phyloP scores from a whole-genome alignment of 2,113 vertebrate genomes.

The Brienomyrus longianalis region DNA sequence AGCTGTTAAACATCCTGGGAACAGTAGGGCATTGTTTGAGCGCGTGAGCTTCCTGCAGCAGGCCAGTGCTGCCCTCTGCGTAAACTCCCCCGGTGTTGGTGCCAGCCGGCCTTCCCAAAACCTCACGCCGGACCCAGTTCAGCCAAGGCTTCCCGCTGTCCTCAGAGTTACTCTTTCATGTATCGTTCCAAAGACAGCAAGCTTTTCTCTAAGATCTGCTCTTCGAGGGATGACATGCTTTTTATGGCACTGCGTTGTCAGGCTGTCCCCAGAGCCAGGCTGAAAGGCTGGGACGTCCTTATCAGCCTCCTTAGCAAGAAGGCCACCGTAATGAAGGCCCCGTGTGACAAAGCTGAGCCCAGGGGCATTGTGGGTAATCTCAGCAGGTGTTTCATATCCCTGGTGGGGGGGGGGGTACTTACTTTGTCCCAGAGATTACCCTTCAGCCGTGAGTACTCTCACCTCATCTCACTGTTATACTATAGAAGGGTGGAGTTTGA shows the following conservation, averaged over 20 bases:
- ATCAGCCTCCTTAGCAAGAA: conserved; percentile 16
- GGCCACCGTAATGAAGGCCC: conserved; percentile 44
- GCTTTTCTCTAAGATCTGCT: not conserved
- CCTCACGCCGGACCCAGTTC: not conserved
- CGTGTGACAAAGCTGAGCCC: conserved; percentile 43
- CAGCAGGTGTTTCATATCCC: conserved; percentile 45
- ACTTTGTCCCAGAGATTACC: not conserved
- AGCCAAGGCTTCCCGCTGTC: not conserved
- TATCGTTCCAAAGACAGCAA: not conserved
- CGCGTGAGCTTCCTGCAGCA: conserved; percentile 37
- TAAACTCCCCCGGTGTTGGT: not conserved
- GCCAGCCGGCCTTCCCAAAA: not conserved
- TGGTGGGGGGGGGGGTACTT: not conserved
- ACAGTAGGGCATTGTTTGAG: conserved; percentile 45
- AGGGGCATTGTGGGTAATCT: conserved; percentile 44
- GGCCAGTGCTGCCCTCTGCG: conserved; percentile 23
- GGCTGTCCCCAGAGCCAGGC: not conserved
- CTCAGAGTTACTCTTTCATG: not conserved
- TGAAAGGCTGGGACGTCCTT: not conserved
- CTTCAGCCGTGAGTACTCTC: not conserved
- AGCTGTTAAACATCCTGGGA: conserved; percentile 49
- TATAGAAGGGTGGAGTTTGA: not conserved
- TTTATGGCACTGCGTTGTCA: not conserved
- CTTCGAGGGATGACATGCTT: not conserved
- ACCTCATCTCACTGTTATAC: not conserved